phyloP scores from a whole-genome alignment of 30 jellyfish, hydroid and myxozoan genomes.

The Sanderia malayensis region DNA sequence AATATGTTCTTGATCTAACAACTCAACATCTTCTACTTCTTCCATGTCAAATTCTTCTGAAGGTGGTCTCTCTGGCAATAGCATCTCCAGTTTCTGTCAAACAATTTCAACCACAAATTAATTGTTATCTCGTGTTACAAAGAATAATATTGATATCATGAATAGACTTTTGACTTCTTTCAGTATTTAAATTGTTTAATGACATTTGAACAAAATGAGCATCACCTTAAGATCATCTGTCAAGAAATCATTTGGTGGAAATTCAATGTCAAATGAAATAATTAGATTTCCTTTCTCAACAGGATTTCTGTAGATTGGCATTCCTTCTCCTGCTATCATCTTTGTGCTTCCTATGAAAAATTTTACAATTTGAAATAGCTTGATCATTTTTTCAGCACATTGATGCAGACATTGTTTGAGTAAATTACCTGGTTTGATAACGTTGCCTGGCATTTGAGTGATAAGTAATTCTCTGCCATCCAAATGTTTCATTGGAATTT shows the following conservation, averaged over 20 bases:
- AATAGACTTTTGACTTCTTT: too few relatives aligned
- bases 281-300: conserved; percentile 78
- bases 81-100: conserved; percentile 53
- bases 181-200: too few relatives aligned
- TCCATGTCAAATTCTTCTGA: conserved; percentile 30
- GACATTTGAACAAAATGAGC: too few relatives aligned
- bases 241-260: conserved; percentile 72
- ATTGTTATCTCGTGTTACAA: too few relatives aligned
- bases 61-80: conserved; percentile 72
- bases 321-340: conserved; percentile 82
- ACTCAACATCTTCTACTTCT: conserved; percentile 62
- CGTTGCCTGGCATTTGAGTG: conserved; percentile 78
- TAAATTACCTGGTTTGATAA: conserved; percentile 98
- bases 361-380: too few relatives aligned
- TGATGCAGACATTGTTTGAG: too few relatives aligned
- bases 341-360: conserved; percentile 79
- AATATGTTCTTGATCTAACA: conserved; percentile 41
- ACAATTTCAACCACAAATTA: too few relatives aligned
- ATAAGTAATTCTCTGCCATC: conserved; percentile 89
- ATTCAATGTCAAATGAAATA: conserved; percentile 75
- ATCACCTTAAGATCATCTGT: conserved; percentile 62
- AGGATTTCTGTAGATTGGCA: conserved; percentile 96
- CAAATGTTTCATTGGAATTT: conserved; percentile 89
- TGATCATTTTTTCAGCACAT: too few relatives aligned
- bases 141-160: too few relatives aligned